phyloP scores from a whole-genome alignment of 2,113 vertebrate genomes.

The Peromyscus polionotus region DNA sequence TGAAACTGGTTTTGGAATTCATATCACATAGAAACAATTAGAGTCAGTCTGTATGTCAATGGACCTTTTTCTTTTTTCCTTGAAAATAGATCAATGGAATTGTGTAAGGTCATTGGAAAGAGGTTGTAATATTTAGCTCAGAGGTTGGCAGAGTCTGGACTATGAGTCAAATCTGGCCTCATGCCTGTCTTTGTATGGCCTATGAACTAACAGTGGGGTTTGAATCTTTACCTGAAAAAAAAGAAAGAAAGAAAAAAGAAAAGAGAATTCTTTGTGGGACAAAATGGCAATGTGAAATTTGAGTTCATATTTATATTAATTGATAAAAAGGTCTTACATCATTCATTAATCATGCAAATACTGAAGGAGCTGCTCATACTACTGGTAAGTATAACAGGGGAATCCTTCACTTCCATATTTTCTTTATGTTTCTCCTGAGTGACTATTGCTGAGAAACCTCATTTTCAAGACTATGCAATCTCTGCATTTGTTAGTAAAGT shows the following conservation, averaged over 20 bases:
- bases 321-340: conserved; percentile 11
- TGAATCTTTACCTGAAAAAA: conserved; percentile 19
- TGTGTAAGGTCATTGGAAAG: not conserved
- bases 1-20: conserved; percentile 49
- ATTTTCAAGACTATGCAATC: not conserved
- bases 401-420: not conserved
- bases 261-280: not conserved
- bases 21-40: not conserved
- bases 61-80: not conserved
- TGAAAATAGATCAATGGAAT: conserved; percentile 3
- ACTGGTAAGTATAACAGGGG: not conserved
- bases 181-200: not conserved
- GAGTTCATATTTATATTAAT: not conserved
- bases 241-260: not conserved
- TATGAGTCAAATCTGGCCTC: not conserved
- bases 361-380: not conserved
- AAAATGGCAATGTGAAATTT: conserved; percentile 37
- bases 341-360: not conserved
- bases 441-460: conserved; percentile 2
- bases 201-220: not conserved
- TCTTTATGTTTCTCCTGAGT: not conserved
- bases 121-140: not conserved
- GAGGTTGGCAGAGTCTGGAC: not conserved
- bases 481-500: conserved; percentile 20
- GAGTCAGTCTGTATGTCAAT: not conserved